These are phyloP conservation scores for Anticlea derivata DNA, from an alignment of 2,888 invertebrate genomes.

Conservation along the genomic window DNA sequence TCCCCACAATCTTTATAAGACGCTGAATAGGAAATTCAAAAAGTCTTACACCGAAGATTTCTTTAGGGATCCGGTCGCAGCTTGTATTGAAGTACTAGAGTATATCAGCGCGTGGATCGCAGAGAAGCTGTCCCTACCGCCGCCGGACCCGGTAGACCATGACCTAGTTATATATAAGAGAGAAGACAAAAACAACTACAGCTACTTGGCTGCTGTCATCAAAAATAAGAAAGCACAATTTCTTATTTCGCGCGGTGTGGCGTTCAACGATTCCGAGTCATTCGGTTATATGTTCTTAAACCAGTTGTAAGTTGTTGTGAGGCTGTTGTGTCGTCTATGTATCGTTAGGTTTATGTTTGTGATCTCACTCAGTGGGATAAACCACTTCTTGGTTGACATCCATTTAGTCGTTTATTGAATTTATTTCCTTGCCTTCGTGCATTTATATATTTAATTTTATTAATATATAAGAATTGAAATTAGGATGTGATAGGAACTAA, in stretches of 20 bases:
- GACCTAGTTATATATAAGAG: conserved; percentile 13
- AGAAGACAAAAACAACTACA: conserved; percentile 7
- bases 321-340: not conserved
- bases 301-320: not conserved
- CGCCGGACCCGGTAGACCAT: conserved; percentile 8
- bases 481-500: conserved; percentile 20
- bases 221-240: conserved; percentile 2
- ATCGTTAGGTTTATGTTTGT: not conserved
- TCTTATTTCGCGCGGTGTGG: not conserved
- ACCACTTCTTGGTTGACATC: not conserved
- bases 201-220: not conserved
- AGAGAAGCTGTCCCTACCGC: conserved; percentile 8
- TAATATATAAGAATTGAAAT: conserved; percentile 12
- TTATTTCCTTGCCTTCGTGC: not conserved
- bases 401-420: not conserved
- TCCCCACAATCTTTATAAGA: conserved; percentile 2
- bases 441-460: conserved; percentile 1
- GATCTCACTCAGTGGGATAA: not conserved
- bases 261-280: not conserved
- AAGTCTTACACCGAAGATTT: conserved; percentile 10
- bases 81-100: conserved; percentile 16
- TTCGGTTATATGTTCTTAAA: conserved; percentile 2
- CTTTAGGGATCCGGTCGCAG: conserved; percentile 14
- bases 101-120: conserved; percentile 6
- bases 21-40: conserved; percentile 8